phyloP scores from a whole-genome alignment of 2,888 invertebrate species.

The Rapana venosa region DNA sequence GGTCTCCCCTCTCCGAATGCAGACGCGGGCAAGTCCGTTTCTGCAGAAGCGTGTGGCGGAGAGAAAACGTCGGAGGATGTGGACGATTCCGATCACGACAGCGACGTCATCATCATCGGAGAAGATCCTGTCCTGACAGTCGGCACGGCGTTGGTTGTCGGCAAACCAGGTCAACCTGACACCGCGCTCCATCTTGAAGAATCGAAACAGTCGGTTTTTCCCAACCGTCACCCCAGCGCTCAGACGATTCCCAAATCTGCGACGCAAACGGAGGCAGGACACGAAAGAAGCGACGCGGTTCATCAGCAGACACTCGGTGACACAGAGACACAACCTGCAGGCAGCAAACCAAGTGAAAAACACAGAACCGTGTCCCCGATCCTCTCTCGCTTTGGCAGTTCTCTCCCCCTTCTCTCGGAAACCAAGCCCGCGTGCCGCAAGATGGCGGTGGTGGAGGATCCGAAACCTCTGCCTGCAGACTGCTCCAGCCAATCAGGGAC shows the following conservation, averaged over 20 bases:
- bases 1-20: too few relatives aligned
- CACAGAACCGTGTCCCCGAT: slow-evolving; percentile 28
- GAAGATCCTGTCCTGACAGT: neutral
- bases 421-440: too few relatives aligned
- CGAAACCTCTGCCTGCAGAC: too few relatives aligned
- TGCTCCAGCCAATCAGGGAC: too few relatives aligned
- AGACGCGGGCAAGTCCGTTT: too few relatives aligned
- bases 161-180: neutral
- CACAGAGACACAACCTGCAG: neutral
- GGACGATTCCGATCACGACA: slow-evolving; percentile 9
- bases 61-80: neutral
- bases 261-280: neutral
- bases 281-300: neutral
- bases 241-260: neutral
- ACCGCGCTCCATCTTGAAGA: too few relatives aligned
- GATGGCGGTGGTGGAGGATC: too few relatives aligned
- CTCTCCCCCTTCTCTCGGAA: neutral
- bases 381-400: slow-evolving; percentile 26
- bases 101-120: slow-evolving; percentile 24
- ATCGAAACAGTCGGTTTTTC: too few relatives aligned
- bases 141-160: neutral
- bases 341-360: neutral
- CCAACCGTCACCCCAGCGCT: neutral
- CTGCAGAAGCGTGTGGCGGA: too few relatives aligned
- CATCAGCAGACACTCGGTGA: neutral